A percentile compares a stretch with the other conserved stretches of the same genome.
Evolutionary conservation across 2,888 invertebrate genomes (phyloP).

Genomic region (Hyles lineata): DNA sequence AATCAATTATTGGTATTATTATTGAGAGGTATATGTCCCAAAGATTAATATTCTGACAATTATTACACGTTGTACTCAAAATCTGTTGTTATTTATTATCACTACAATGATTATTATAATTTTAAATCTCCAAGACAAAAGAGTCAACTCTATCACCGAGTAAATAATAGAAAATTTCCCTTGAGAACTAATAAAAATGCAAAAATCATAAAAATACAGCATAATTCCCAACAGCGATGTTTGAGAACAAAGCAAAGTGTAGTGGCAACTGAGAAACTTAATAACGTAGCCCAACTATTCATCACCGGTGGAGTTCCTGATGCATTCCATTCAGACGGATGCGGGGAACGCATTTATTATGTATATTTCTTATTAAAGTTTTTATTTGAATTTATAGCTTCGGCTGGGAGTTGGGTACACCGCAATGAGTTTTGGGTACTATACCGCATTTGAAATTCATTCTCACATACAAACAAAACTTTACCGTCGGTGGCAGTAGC

Average conservation of each 20-base stretch:
- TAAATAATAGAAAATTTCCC: constrained; percentile 16
- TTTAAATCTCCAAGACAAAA: background rate
- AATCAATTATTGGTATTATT: too few species aligned
- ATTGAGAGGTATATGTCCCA: too few species aligned
- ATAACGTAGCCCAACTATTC: constrained; percentile 5
- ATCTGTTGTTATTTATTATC: too few species aligned
- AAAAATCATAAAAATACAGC: constrained; percentile 18
- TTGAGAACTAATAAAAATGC: constrained; percentile 17
- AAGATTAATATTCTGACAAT: too few species aligned
- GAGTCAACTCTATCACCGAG: background rate
- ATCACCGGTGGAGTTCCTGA: constrained; percentile 7
- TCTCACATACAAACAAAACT: background rate
- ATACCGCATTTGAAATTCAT: background rate
- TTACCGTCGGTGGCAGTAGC: too few species aligned
- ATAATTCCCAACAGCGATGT: constrained; percentile 21
- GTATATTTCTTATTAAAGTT: constrained; percentile 14
- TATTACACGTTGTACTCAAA: too few species aligned
- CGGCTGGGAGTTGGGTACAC: background rate
- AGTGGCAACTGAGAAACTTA: constrained; percentile 7
- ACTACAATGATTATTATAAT: too few species aligned
- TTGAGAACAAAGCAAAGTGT: constrained; percentile 6
- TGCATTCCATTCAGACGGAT: constrained; percentile 16
- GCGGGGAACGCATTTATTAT: constrained; percentile 21
- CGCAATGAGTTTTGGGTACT: background rate
- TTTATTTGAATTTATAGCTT: constrained; percentile 19